A percentile compares a stretch with the other conserved stretches of the same genome.
Evolutionary conservation across 2,888 invertebrate genomes (phyloP).

Genomic region (Diogma glabrata): DNA sequence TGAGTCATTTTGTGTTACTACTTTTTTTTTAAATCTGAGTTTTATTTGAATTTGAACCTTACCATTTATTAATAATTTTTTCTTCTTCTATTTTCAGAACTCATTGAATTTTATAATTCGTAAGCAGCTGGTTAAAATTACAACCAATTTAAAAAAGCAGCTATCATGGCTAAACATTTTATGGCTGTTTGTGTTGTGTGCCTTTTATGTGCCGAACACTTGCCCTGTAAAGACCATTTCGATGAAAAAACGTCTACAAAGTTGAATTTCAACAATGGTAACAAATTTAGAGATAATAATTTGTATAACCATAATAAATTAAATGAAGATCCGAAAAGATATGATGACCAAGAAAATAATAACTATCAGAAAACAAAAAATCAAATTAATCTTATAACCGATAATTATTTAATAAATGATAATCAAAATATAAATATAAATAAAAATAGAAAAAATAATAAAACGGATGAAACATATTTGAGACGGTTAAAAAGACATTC

Average conservation of each 20-base stretch:
- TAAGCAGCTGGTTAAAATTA: no score
- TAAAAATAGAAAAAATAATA: neutral
- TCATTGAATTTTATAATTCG: no score
- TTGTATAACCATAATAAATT: slow-evolving; percentile 17
- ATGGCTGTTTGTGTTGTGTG: slow-evolving; percentile 77
- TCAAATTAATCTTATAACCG: no score
- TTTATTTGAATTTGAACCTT: no score
- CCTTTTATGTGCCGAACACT: slow-evolving; percentile 63
- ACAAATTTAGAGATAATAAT: slow-evolving; percentile 16
- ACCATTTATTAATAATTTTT: no score
- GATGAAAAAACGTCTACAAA: no score
- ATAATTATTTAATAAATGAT: slow-evolving; percentile 5
- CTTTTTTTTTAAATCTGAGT: no score
- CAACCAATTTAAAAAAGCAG: no score
- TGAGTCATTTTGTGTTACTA: no score
- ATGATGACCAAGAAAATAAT: slow-evolving; percentile 8
- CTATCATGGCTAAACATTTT: slow-evolving; percentile 51
- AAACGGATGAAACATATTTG: slow-evolving; percentile 9
- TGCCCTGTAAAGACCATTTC: slow-evolving; percentile 61
- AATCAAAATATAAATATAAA: neutral
- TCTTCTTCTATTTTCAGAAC: no score
- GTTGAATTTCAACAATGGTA: no score
- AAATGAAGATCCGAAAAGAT: no score
- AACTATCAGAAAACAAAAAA: neutral
- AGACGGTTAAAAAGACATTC: slow-evolving; percentile 26